Conservation (phyloP, 2,888 invertebrate genomes). For the Thymelicus sylvestris region DNA sequence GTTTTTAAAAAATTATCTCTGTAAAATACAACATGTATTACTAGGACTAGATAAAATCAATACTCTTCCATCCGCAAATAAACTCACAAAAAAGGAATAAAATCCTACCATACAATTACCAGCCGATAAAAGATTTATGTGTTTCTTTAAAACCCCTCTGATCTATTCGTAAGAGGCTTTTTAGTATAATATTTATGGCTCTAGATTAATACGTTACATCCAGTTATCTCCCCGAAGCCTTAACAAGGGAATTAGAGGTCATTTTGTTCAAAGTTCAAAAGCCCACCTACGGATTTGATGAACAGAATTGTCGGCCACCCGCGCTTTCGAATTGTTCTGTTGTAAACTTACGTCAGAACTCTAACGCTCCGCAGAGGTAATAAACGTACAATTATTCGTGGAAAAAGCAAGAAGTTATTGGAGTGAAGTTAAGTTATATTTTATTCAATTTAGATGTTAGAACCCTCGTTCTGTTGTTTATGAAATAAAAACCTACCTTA, state of each 20-base stretch:
- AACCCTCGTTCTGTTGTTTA: too few relatives aligned
- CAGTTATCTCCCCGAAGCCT: conserved; percentile 63
- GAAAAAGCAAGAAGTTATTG: not conserved
- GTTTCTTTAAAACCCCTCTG: conserved; percentile 48
- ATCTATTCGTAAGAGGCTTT: conserved; percentile 48
- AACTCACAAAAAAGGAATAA: conserved; percentile 11
- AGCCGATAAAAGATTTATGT: conserved; percentile 52
- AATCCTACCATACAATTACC: conserved; percentile 26
- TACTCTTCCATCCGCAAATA: not conserved
- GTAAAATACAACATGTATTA: too few relatives aligned
- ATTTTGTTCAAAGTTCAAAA: conserved; percentile 68
- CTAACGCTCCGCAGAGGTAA: not conserved
- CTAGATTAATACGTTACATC: conserved; percentile 72
- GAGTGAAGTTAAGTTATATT: not conserved
- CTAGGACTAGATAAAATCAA: not conserved
- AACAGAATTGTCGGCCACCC: conserved; percentile 77
- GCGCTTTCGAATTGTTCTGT: conserved; percentile 52
- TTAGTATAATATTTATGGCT: conserved; percentile 64
- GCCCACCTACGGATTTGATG: conserved; percentile 77
- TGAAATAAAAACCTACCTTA: too few relatives aligned
- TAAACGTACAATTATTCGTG: not conserved
- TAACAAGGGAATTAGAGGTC: conserved; percentile 80
- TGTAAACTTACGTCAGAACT: conserved; percentile 51
- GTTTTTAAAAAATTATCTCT: too few relatives aligned
- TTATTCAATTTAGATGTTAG: too few relatives aligned